Conservation (phyloP, 2,888 invertebrate species). For the Archips crataeganus region DNA sequence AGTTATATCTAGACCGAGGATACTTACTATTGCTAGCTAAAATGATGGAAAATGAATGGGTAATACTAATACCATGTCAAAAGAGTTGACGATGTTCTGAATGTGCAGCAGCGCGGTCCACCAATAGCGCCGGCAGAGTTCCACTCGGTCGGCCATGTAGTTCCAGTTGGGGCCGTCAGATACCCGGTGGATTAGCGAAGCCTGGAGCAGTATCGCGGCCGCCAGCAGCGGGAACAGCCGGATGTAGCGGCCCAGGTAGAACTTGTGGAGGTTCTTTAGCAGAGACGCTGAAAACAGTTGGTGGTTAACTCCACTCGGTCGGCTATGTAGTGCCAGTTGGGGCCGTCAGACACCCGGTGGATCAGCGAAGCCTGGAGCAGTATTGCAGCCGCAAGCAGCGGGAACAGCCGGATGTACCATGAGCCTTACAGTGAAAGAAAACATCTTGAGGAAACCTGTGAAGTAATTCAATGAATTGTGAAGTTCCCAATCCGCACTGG, state of each 20-base stretch:
- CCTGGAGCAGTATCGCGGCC: constrained; percentile 66
- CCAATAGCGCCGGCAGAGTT: constrained; percentile 57
- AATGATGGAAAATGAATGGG: too few relatives aligned
- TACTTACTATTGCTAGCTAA: too few relatives aligned
- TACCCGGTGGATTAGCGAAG: constrained; percentile 50
- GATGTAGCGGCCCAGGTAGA: not conserved
- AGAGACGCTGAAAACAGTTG: not conserved
- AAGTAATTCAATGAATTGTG: too few relatives aligned
- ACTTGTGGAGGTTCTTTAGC: not conserved
- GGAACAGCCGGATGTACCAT: too few relatives aligned
- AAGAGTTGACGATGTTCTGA: constrained; percentile 45
- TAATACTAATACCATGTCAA: not conserved
- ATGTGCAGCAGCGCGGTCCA: constrained; percentile 57
- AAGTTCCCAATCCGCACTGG: too few relatives aligned
- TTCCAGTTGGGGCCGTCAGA: constrained; percentile 58
- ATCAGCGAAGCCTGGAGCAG: too few relatives aligned
- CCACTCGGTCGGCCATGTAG: not conserved
- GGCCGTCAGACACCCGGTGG: too few relatives aligned
- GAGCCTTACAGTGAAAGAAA: too few relatives aligned
- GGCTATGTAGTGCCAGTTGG: too few relatives aligned
- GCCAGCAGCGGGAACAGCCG: constrained; percentile 45
- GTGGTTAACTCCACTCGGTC: not conserved
- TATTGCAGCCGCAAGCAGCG: too few relatives aligned
- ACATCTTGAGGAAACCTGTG: too few relatives aligned
- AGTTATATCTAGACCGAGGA: too few relatives aligned